These are phyloP conservation scores for Eristalis arbustorum DNA, from an alignment of 2,888 invertebrate species.

Conservation along the genomic window DNA sequence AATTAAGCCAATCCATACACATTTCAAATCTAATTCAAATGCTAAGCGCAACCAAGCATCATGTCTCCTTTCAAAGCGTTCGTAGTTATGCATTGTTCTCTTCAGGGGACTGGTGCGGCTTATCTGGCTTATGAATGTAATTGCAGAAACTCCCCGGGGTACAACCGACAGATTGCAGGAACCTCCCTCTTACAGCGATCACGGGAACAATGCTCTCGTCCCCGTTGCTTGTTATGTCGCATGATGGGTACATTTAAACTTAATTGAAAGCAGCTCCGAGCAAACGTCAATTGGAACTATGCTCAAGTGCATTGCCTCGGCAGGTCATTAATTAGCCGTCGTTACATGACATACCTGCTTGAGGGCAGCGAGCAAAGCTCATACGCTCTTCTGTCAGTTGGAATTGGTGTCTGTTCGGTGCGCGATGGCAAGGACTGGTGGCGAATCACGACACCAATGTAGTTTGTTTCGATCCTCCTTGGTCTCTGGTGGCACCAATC, in stretches of 20 bases:
- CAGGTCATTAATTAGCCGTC: background rate
- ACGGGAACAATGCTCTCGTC: background rate
- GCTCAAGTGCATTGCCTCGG: background rate
- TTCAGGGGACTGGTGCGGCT: background rate
- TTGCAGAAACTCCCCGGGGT: background rate
- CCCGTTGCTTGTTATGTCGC: background rate
- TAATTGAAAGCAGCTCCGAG: background rate
- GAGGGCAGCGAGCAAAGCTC: no score
- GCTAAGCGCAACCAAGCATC: background rate
- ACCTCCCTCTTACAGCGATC: background rate
- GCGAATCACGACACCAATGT: background rate
- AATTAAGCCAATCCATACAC: background rate
- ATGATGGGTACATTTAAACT: background rate
- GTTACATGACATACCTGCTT: background rate
- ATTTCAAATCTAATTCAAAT: no score
- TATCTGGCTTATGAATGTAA: background rate
- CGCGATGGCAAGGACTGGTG: background rate
- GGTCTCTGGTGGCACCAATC: background rate
- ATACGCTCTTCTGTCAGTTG: background rate
- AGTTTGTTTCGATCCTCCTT: background rate
- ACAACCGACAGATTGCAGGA: background rate
- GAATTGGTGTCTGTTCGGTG: background rate
- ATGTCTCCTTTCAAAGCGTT: background rate
- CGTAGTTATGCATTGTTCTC: background rate
- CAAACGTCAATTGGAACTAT: no score